Evolutionary conservation across 2,797 vertebrate species (phyloP).

Genomic region (Poecile montanus): DNA sequence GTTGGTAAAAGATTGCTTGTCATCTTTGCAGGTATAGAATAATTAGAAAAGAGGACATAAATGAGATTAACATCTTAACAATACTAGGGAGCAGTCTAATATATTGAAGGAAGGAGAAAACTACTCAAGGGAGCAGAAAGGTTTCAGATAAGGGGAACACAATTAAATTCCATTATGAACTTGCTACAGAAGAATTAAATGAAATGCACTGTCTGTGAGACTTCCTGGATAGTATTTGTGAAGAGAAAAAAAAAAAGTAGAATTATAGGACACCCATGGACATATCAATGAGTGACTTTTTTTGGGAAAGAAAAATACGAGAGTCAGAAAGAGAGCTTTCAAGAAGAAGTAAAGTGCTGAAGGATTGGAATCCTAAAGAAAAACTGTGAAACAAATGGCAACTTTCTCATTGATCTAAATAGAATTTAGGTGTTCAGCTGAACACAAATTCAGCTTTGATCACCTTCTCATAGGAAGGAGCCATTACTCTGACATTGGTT

Average conservation of each 20-base stretch:
- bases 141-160: conserved; percentile 54
- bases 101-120: conserved; percentile 1
- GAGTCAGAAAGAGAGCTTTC: neutral
- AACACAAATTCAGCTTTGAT: neutral
- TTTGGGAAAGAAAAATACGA: fast-evolving
- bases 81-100: conserved; percentile 38
- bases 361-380: neutral
- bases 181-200: conserved; percentile 10
- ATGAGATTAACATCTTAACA: conserved; percentile 18
- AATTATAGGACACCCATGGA: neutral
- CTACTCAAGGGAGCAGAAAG: conserved; percentile 13
- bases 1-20: conserved; percentile 31
- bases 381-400: neutral
- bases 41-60: conserved; percentile 64
- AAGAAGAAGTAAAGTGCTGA: neutral
- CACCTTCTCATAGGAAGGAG: neutral
- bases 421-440: neutral
- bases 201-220: conserved; percentile 17
- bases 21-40: conserved; percentile 52
- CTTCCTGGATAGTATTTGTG: neutral
- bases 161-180: conserved; percentile 60
- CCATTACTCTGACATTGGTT: neutral
- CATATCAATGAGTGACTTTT: neutral
- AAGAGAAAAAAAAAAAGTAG: neutral
- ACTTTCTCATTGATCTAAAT: neutral